phyloP scores from a whole-genome alignment of 2,113 vertebrate species.

The Cisticola juncidis region DNA sequence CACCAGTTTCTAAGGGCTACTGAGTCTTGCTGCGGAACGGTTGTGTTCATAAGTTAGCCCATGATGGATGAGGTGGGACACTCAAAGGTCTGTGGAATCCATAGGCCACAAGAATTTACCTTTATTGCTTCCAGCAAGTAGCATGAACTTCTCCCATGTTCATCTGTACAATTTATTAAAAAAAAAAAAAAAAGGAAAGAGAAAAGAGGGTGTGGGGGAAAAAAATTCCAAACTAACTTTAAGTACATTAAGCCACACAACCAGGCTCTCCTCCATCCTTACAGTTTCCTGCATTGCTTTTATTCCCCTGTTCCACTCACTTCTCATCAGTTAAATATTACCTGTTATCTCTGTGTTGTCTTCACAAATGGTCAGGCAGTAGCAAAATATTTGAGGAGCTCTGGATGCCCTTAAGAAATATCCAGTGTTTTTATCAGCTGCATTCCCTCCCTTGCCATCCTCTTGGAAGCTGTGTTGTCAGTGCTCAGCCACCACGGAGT shows the following conservation, averaged over 20 bases:
- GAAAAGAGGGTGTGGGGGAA: not conserved
- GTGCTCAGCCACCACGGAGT: not conserved
- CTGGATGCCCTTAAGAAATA: conserved; percentile 56
- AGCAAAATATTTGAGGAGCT: conserved; percentile 51
- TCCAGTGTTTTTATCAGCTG: not conserved
- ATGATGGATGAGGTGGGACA: conserved; percentile 56
- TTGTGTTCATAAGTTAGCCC: conserved; percentile 63
- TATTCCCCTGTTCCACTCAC: conserved; percentile 14
- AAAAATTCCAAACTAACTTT: not conserved
- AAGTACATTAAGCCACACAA: conserved; percentile 1
- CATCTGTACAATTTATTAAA: conserved; percentile 73
- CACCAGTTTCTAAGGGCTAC: conserved; percentile 78
- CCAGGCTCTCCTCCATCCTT: not conserved
- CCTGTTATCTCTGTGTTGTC: conserved; percentile 53
- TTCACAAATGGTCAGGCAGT: conserved; percentile 47
- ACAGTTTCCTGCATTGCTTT: conserved; percentile 12
- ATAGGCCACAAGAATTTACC: conserved; percentile 58
- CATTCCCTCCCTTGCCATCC: not conserved
- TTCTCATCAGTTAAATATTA: conserved; percentile 27
- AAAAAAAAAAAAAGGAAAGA: conserved; percentile 19
- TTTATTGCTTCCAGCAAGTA: conserved; percentile 81
- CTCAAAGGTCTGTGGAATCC: conserved; percentile 71
- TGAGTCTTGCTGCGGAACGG: conserved; percentile 41
- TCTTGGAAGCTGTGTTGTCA: not conserved
- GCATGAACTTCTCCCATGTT: conserved; percentile 78